These are phyloP conservation scores for Ptilonorhynchus violaceus DNA, from an alignment of 2,113 vertebrate species.

Conservation along the genomic window DNA sequence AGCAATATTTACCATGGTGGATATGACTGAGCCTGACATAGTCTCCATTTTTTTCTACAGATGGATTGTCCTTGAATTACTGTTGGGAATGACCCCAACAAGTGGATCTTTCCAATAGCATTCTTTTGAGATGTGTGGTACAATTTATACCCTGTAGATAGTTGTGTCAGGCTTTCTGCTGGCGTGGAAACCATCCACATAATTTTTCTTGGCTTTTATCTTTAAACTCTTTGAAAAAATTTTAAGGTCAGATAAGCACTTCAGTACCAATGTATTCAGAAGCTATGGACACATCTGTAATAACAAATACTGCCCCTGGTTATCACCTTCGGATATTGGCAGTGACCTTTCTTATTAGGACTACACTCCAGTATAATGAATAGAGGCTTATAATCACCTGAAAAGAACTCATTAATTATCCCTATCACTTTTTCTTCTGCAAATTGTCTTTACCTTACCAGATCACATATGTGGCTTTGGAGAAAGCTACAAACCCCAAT, in stretches of 20 bases:
- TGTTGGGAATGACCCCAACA: neutral
- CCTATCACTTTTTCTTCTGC: neutral
- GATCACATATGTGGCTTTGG: neutral
- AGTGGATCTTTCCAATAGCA: neutral
- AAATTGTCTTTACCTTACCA: neutral
- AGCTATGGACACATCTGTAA: neutral
- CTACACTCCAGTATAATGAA: neutral
- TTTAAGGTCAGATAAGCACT: neutral
- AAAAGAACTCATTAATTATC: neutral
- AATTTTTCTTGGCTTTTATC: neutral
- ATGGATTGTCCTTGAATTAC: neutral
- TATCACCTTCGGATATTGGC: neutral
- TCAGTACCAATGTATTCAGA: neutral
- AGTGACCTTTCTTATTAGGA: neutral
- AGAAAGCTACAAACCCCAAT: neutral
- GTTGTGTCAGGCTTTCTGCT: neutral
- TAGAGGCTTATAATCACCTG: neutral
- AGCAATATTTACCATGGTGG: neutral
- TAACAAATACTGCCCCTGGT: neutral
- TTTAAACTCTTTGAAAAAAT: neutral
- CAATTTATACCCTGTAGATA: neutral
- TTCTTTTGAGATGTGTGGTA: neutral
- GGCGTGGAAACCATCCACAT: neutral
- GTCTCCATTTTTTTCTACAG: neutral
- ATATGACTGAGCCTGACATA: neutral